Evolutionary conservation across 1,140 invertebrate species (phyloP), one percentile per base, ranked within the genome.

Genomic region (Scaptomyza hsui): DNA sequence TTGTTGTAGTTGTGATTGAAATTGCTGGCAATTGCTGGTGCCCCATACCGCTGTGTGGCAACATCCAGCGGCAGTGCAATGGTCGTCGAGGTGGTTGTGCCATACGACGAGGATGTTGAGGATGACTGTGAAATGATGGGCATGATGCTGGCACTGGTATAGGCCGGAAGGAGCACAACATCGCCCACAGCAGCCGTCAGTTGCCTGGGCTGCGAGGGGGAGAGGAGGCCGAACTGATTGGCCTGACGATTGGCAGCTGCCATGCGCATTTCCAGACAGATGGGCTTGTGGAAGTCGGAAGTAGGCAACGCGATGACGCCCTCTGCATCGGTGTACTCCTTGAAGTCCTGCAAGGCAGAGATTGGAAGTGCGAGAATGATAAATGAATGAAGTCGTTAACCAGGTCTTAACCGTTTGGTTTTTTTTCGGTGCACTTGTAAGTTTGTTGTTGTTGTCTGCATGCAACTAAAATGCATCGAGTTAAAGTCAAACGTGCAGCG

Each of bases 301-400:
- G 96, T 97, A 44, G 95, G 93, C 81, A 96, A 93, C 35, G 96
- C 95, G 94, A 97, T 97, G 74, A 97, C 93, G 89, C 95, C 95
- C 92, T 97, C 96, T 10, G 96, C 95, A 91, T 97, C 96, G 78
- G 95, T 95, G 92, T 95, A 96, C 80, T 97, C 96, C 93, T 96
- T 97, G 92, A 96, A 97, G 75, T 96, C 96, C 95, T 97, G 92
- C 55, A 91, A 91, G 45, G 44, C 55, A 74, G 15, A 60, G 21
- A 60, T 32, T 51, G 57, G n/a, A n/a, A 69, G 57, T 52, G 48
- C 24, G 42, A 12, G 18, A 48, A 21, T 53, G 10, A 61, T 41
- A 24, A 51, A 32, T 18, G 29, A 29, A 29, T 35, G 7, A 45
- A 32, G 61, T 13, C 26, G 18, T 37, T 16, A 29, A 24, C 24